phyloP scores from a whole-genome alignment of 2,113 vertebrate genomes.

The Okapia johnstoni region DNA sequence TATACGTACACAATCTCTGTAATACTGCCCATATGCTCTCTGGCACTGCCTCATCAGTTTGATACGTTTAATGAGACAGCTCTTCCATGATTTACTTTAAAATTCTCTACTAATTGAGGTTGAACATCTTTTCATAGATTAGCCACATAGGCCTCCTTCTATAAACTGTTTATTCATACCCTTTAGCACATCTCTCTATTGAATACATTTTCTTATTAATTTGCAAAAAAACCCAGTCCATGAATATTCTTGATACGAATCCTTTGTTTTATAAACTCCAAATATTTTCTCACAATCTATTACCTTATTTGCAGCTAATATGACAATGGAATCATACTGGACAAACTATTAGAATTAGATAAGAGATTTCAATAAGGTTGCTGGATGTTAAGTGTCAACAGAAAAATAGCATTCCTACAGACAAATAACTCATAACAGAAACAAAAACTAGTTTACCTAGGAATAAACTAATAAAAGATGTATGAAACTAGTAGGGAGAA shows the following conservation, averaged over 20 bases:
- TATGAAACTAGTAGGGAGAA: not conserved
- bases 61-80: not conserved
- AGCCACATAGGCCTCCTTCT: not conserved
- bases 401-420: not conserved
- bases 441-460: not conserved
- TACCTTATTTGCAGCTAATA: not conserved
- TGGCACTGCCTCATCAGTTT: not conserved
- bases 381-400: not conserved
- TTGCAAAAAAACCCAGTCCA: not conserved
- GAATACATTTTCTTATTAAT: not conserved
- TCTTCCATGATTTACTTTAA: not conserved
- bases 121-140: not conserved
- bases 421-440: not conserved
- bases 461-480: not conserved
- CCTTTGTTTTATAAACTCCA: not conserved
- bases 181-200: not conserved
- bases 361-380: not conserved
- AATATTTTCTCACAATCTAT: not conserved
- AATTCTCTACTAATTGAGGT: not conserved
- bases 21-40: too few relatives aligned
- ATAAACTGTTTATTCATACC: not conserved
- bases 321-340: not conserved
- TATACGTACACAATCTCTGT: not conserved
- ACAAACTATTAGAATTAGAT: not conserved
- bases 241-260: not conserved